A percentile compares a stretch with the other conserved stretches of the same genome.
These are phyloP conservation scores for Phaethon lepturus DNA, from an alignment of 2,113 vertebrate species.

Conservation along the genomic window DNA sequence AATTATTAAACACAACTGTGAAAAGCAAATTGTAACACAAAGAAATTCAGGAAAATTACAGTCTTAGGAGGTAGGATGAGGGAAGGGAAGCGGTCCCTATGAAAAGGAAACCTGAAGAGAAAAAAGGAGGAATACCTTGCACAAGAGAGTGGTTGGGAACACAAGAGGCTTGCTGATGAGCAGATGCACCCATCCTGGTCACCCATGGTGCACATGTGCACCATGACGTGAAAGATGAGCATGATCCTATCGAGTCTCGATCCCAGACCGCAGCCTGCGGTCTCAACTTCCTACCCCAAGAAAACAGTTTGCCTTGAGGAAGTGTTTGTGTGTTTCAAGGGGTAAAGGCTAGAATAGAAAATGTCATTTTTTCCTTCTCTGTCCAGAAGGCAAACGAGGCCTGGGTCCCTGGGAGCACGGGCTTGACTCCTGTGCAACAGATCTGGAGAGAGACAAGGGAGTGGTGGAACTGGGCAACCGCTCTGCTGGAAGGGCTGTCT, in stretches of 20 bases:
- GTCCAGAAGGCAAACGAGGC: background rate
- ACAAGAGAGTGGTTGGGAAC: background rate
- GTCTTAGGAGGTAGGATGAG: background rate
- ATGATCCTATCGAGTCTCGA: accelerated
- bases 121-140: accelerated
- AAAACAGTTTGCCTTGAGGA: background rate
- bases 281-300: background rate
- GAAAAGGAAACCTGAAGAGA: background rate
- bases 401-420: background rate
- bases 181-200: accelerated
- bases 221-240: background rate
- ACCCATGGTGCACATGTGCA: background rate
- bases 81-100: background rate
- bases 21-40: background rate
- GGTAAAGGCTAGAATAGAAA: background rate
- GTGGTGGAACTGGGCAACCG: background rate
- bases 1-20: background rate
- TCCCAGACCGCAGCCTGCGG: background rate
- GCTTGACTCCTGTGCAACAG: background rate
- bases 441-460: background rate
- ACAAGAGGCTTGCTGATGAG: background rate
- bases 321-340: background rate
- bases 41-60: background rate
- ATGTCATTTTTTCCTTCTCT: background rate
- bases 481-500: background rate